Conservation (phyloP, 37 sponge, comb jelly and placozoan species). For the Hormiphora californensis region DNA sequence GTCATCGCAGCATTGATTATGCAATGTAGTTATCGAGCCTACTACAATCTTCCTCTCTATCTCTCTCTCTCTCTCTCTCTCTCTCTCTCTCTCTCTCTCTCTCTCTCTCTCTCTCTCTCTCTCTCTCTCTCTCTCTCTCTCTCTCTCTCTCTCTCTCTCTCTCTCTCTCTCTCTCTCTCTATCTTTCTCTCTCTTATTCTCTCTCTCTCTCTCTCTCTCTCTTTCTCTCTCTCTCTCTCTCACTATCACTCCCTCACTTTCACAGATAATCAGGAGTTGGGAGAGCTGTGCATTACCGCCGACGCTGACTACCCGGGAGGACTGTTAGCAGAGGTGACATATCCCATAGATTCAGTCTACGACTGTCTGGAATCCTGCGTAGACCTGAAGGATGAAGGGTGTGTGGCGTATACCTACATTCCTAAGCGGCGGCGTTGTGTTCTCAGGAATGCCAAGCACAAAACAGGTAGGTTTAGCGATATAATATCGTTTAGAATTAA, state of each 20-base stretch:
- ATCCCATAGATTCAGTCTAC: neutral
- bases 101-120: neutral
- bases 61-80: neutral
- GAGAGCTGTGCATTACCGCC: neutral
- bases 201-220: neutral
- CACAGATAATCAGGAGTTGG: neutral
- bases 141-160: neutral
- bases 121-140: neutral
- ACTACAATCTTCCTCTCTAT: neutral
- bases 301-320: slow-evolving; percentile 31
- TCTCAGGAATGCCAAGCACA: too few relatives aligned
- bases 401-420: slow-evolving; percentile 16
- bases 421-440: neutral
- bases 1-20: neutral
- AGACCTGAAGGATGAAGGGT: neutral
- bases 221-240: neutral
- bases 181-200: neutral
- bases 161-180: neutral
- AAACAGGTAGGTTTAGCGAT: too few relatives aligned
- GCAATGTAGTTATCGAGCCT: neutral
- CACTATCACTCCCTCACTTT: neutral
- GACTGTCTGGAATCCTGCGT: neutral
- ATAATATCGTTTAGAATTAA: too few relatives aligned
- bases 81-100: neutral
- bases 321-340: neutral